Evolutionary conservation across 2,888 invertebrate species (phyloP).

Genomic region (Dysmachus trigonus): DNA sequence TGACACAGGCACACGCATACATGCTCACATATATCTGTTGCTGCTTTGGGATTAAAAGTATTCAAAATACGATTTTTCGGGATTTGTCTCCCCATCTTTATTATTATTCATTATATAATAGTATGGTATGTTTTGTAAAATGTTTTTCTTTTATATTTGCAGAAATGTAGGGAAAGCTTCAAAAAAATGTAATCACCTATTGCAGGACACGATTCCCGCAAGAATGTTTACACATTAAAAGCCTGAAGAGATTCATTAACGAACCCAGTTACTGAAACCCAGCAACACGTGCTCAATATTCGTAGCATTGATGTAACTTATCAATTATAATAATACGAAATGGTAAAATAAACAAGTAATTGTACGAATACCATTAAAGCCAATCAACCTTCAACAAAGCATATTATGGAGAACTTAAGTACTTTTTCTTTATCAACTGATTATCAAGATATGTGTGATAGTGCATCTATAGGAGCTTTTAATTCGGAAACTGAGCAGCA

Average conservation of each 20-base stretch:
- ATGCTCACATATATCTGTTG: no score
- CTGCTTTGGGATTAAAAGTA: no score
- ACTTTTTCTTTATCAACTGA: not conserved
- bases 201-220: not conserved
- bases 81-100: no score
- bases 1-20: no score
- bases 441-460: not conserved
- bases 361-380: not conserved
- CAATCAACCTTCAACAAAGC: not conserved
- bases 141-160: not conserved
- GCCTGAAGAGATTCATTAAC: not conserved
- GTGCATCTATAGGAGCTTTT: not conserved
- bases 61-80: no score
- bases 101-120: no score
- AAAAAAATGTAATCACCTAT: not conserved
- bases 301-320: not conserved
- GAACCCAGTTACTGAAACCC: not conserved
- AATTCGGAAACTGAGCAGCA: not conserved
- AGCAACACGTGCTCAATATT: not conserved
- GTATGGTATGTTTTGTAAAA: not conserved
- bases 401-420: conserved; percentile 9
- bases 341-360: not conserved
- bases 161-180: not conserved
- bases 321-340: not conserved
- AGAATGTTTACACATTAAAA: not conserved